Evolutionary conservation across 2,113 vertebrate species (phyloP).

Genomic region (Oriolus oriolus): DNA sequence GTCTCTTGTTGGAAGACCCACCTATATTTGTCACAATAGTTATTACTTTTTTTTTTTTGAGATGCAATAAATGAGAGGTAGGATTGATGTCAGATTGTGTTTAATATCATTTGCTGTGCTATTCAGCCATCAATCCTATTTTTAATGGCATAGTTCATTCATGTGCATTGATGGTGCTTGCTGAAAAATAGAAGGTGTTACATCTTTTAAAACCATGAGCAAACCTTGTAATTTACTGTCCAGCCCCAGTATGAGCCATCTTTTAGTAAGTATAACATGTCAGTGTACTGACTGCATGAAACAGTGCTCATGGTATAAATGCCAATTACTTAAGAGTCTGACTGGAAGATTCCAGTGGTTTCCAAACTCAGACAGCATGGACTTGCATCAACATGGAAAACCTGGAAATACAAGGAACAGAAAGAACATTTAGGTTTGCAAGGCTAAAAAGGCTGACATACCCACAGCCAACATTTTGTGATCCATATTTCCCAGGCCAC

Average conservation of each 20-base stretch:
- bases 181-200: background rate
- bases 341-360: background rate
- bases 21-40: constrained; percentile 16
- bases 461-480: background rate
- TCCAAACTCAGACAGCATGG: background rate
- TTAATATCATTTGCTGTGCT: background rate
- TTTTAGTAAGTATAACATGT: background rate
- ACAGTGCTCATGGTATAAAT: background rate
- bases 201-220: background rate
- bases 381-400: background rate
- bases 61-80: background rate
- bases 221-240: constrained; percentile 14
- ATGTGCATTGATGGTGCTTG: background rate
- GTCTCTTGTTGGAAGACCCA: background rate
- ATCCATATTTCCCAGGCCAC: background rate
- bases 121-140: background rate
- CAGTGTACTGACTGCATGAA: background rate
- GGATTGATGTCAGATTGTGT: background rate
- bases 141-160: background rate
- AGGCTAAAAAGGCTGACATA: background rate
- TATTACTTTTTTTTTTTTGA: constrained; percentile 23
- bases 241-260: background rate
- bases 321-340: background rate
- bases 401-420: background rate
- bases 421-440: background rate